phyloP scores from a whole-genome alignment of 2,888 invertebrate species.

The Andrena trimmerana region DNA sequence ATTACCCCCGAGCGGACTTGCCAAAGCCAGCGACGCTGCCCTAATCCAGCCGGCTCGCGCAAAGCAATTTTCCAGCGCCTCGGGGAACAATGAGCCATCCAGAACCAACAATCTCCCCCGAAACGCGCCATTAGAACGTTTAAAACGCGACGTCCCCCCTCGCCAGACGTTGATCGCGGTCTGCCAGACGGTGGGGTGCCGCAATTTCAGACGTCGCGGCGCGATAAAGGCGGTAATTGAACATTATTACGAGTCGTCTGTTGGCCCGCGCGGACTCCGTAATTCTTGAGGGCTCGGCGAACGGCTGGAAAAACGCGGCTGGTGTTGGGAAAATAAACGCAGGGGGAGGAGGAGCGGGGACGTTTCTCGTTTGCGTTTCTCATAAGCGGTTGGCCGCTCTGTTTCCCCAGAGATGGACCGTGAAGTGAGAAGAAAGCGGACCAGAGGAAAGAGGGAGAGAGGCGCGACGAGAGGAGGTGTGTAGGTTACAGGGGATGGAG shows the following conservation, averaged over 20 bases:
- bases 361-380: conserved; percentile 58
- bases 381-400: conserved; percentile 50
- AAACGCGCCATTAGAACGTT: neutral
- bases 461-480: neutral
- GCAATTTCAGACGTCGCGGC: conserved; percentile 24
- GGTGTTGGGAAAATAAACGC: conserved; percentile 6
- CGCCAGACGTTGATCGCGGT: neutral
- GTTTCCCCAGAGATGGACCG: conserved; percentile 20
- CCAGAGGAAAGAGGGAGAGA: neutral
- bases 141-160: neutral
- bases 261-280: conserved; percentile 2
- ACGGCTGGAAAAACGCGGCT: conserved; percentile 26
- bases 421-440: conserved; percentile 15
- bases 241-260: conserved; percentile 41
- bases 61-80: neutral
- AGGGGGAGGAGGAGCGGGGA: neutral
- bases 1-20: no score
- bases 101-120: neutral
- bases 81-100: neutral
- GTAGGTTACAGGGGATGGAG: neutral
- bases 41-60: neutral
- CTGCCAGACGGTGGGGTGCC: neutral
- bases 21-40: no score
- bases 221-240: conserved; percentile 40
- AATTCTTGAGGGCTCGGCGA: conserved; percentile 31